Conservation (phyloP, 2,797 vertebrate genomes). For the Eleutherodactylus coqui region DNA sequence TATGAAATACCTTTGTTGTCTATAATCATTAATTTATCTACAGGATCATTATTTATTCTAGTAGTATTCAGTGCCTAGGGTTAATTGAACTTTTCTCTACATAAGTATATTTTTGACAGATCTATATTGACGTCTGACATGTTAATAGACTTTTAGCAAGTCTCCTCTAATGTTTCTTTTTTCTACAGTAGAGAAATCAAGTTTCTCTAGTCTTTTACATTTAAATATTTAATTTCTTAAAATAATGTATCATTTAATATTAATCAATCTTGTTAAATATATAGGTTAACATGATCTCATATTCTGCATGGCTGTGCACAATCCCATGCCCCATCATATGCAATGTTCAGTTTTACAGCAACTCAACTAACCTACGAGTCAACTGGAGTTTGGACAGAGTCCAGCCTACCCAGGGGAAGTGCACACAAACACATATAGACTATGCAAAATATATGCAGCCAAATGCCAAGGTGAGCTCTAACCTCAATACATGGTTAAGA, state of each 20-base stretch:
- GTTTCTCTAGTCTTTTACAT: not conserved
- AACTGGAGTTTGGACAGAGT: not conserved
- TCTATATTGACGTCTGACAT: not conserved
- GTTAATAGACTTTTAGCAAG: not conserved
- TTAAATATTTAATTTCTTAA: not conserved
- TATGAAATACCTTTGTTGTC: not conserved
- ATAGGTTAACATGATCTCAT: not conserved
- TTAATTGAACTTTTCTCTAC: not conserved
- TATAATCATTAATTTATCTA: not conserved
- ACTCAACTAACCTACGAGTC: not conserved
- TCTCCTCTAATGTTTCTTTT: not conserved
- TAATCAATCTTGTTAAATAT: not conserved
- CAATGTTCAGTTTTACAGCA: not conserved
- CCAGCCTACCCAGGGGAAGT: not conserved
- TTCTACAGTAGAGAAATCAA: not conserved
- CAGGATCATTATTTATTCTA: not conserved
- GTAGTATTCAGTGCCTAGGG: not conserved
- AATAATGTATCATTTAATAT: not conserved
- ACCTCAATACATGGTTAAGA: not conserved
- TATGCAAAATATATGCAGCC: not conserved
- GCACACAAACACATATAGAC: not conserved
- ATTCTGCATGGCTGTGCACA: not conserved
- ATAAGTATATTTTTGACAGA: not conserved
- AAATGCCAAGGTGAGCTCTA: not conserved
- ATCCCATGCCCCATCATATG: not conserved